These are phyloP conservation scores for Sciaenops ocellatus DNA, from an alignment of 2,797 vertebrate genomes.

Conservation along the genomic window DNA sequence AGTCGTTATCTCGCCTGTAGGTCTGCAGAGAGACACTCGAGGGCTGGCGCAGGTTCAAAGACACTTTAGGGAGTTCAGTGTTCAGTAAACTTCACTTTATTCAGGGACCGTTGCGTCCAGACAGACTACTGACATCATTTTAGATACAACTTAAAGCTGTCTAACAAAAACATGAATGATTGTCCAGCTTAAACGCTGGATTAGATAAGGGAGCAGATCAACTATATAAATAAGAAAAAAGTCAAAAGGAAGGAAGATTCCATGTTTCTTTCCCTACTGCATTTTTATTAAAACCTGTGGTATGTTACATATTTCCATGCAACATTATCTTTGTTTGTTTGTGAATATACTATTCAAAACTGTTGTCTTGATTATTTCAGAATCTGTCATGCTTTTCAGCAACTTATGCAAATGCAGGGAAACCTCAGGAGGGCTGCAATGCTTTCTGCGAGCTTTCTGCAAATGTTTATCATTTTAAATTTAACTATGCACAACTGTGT, in stretches of 20 bases:
- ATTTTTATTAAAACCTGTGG: background rate
- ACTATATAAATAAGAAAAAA: background rate
- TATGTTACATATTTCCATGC: background rate
- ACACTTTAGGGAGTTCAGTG: slow-evolving; percentile 32
- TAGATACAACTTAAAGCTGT: slow-evolving; percentile 21
- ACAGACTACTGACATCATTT: slow-evolving; percentile 35
- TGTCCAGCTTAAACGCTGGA: background rate
- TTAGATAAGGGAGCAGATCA: background rate
- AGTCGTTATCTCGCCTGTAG: slow-evolving; percentile 51
- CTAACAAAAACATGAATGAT: slow-evolving; percentile 18
- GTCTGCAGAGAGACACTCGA: slow-evolving; percentile 53
- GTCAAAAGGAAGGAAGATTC: background rate
- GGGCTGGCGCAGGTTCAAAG: slow-evolving; percentile 54
- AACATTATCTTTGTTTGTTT: slow-evolving; percentile 15
- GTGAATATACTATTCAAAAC: slow-evolving; percentile 24
- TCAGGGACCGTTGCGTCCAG: slow-evolving; percentile 27
- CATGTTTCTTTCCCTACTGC: background rate
- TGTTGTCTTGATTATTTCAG: background rate
- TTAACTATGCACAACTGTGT: slow-evolving; percentile 2
- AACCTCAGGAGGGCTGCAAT: background rate
- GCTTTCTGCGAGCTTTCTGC: slow-evolving; percentile 17
- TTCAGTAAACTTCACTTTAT: slow-evolving; percentile 47
- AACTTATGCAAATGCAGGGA: slow-evolving; percentile 11
- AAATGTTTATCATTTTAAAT: slow-evolving; percentile 32
- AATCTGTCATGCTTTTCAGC: slow-evolving; percentile 4